Conservation (phyloP, 2,113 vertebrate species). For the Odontophorus gujanensis region DNA sequence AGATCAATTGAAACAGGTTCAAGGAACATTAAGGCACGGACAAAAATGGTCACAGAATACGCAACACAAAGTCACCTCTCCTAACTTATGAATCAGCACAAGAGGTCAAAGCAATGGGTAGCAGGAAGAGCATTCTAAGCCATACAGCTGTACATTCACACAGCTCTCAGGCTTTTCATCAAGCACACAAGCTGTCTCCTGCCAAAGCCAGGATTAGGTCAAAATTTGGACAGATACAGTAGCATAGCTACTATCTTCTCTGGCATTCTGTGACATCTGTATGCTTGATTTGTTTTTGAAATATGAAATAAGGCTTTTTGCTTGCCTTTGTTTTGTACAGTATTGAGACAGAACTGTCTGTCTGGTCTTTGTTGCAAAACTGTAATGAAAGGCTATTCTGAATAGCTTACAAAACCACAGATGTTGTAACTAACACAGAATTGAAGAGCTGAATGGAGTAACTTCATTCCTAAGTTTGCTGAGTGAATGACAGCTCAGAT, state of each 20-base stretch:
- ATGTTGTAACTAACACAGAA: constrained; percentile 50
- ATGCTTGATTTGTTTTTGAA: not conserved
- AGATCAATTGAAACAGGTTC: not conserved
- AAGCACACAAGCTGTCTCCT: not conserved
- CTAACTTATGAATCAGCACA: not conserved
- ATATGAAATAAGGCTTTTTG: not conserved
- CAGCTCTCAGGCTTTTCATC: not conserved
- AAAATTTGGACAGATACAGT: not conserved
- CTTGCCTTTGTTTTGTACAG: not conserved
- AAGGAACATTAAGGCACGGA: not conserved
- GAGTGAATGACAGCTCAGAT: not conserved
- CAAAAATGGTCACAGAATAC: not conserved
- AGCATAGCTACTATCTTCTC: not conserved
- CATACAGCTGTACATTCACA: rapidly evolving
- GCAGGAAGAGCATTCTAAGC: not conserved
- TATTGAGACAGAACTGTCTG: constrained; percentile 39
- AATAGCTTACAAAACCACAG: not conserved
- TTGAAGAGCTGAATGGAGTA: constrained; percentile 30
- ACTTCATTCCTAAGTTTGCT: not conserved
- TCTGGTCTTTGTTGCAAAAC: constrained; percentile 50
- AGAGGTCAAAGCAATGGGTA: not conserved
- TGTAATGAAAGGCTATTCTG: constrained; percentile 48
- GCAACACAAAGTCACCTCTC: not conserved
- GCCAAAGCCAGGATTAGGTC: not conserved
- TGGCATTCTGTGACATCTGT: not conserved